These are phyloP conservation scores for Anniella stebbinsi DNA, from an alignment of 2,797 vertebrate genomes.

Conservation along the genomic window DNA sequence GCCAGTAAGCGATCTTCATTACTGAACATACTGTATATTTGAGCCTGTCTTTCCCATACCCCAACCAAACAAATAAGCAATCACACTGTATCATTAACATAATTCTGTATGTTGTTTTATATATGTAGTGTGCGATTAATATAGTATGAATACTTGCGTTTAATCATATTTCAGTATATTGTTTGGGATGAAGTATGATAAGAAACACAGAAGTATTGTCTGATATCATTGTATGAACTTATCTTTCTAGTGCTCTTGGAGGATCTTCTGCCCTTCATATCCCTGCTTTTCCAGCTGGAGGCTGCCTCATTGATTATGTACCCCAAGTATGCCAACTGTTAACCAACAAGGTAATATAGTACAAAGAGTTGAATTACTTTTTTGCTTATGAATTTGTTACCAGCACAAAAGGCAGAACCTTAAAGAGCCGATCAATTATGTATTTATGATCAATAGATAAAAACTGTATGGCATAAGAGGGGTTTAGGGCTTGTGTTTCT, in stretches of 20 bases:
- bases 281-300: conserved; percentile 94
- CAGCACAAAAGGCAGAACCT: background rate
- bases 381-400: background rate
- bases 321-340: conserved; percentile 98
- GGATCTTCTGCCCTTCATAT: conserved; percentile 97
- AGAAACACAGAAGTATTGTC: background rate
- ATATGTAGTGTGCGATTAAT: background rate
- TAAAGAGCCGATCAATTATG: background rate
- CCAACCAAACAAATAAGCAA: background rate
- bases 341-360: conserved; percentile 92
- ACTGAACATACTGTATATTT: background rate
- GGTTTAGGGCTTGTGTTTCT: background rate
- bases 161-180: background rate
- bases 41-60: background rate
- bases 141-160: background rate
- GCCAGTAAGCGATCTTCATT: background rate
- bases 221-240: conserved; percentile 55
- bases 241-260: conserved; percentile 90
- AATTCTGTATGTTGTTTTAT: background rate
- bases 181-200: background rate
- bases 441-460: background rate
- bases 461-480: background rate
- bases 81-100: background rate
- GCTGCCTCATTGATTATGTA: conserved; percentile 98
- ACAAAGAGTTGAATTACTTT: background rate